Evolutionary conservation across 2,888 invertebrate species (phyloP).

Genomic region (Thumatha senex): DNA sequence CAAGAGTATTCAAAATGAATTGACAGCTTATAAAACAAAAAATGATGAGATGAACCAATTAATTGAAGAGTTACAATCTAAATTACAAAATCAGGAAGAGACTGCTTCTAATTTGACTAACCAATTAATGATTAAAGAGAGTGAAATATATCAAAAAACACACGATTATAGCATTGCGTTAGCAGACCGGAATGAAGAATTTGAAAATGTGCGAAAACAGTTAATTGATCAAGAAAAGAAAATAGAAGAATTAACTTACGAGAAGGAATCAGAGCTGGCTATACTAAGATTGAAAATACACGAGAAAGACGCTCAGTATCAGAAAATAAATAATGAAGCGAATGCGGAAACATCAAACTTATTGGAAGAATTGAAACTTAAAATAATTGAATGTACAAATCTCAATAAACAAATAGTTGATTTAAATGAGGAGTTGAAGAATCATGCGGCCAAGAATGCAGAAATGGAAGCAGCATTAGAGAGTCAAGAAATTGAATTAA

Average conservation of each 20-base stretch:
- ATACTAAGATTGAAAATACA: slow-evolving; percentile 79
- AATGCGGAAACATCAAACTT: slow-evolving; percentile 56
- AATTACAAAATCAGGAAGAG: slow-evolving; percentile 45
- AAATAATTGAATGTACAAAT: slow-evolving; percentile 75
- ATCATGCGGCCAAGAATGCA: slow-evolving; percentile 78
- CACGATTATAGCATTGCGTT: slow-evolving; percentile 62
- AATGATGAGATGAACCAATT: slow-evolving; percentile 53
- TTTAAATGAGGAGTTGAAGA: slow-evolving; percentile 77
- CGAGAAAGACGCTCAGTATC: slow-evolving; percentile 64
- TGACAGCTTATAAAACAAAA: slow-evolving; percentile 45
- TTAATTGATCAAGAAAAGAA: slow-evolving; percentile 69
- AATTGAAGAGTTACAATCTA: slow-evolving; percentile 45
- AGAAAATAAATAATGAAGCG: slow-evolving; percentile 49
- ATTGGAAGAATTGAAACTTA: slow-evolving; percentile 63
- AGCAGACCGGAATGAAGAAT: slow-evolving; percentile 67
- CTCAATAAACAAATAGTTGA: slow-evolving; percentile 79
- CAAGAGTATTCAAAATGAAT: slow-evolving; percentile 52
- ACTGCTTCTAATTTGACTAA: slow-evolving; percentile 54
- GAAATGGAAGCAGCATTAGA: slow-evolving; percentile 86
- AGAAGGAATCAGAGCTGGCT: slow-evolving; percentile 81
- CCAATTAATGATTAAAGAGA: slow-evolving; percentile 63
- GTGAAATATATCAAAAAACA: slow-evolving; percentile 69
- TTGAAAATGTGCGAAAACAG: slow-evolving; percentile 68
- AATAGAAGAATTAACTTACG: slow-evolving; percentile 75
- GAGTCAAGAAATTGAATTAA: slow-evolving; percentile 88